Evolutionary conservation across 2,888 invertebrate species (phyloP).

Genomic region (Drosophila prolongata): DNA sequence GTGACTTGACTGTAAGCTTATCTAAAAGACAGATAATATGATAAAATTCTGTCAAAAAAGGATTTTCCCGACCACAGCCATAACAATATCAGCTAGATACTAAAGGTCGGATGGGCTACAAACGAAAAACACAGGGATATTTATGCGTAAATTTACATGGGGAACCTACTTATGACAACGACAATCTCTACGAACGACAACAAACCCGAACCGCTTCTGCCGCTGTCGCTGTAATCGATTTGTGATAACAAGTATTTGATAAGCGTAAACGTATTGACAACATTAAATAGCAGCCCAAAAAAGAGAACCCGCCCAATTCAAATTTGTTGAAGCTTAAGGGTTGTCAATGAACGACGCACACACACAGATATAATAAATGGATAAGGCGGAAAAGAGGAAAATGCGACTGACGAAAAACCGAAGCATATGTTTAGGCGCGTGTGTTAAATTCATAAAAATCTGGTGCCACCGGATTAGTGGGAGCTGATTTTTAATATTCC

Average conservation of each 20-base stretch:
- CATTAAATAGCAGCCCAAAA: constrained; percentile 59
- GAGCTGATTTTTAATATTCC: constrained; percentile 55
- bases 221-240: constrained; percentile 68
- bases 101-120: constrained; percentile 19
- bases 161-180: constrained; percentile 33
- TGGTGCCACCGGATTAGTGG: constrained; percentile 26
- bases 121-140: constrained; percentile 6
- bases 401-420: constrained; percentile 1
- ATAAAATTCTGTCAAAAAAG: constrained; percentile 29
- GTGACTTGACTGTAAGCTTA: constrained; percentile 16
- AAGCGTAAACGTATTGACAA: constrained; percentile 75
- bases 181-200: constrained; percentile 65
- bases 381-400: constrained; percentile 9
- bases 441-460: constrained; percentile 60
- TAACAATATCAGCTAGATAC: constrained; percentile 32
- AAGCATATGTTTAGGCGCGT: constrained; percentile 56
- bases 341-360: constrained; percentile 8
- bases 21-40: constrained; percentile 14
- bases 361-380: constrained; percentile 14
- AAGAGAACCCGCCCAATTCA: constrained; percentile 28
- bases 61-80: constrained; percentile 20
- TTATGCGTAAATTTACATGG: constrained; percentile 33
- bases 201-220: constrained; percentile 36
- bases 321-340: constrained; percentile 51
- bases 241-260: constrained; percentile 78